Conservation (phyloP, 2,888 invertebrate genomes). For the Hipparchia sbordonii region DNA sequence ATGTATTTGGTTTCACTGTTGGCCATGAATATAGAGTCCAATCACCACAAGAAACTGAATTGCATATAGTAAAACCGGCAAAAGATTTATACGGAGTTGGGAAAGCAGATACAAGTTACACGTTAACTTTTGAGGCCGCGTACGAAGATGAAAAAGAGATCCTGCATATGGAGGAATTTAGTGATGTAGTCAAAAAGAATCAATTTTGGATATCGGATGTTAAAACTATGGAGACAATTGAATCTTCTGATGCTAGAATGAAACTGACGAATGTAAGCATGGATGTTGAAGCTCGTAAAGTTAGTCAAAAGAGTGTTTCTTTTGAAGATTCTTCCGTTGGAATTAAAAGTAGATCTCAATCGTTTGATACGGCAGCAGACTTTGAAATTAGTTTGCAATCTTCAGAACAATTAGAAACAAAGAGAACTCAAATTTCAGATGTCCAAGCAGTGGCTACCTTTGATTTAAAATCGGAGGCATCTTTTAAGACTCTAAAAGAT, state of each 20-base stretch:
- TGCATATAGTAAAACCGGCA: not conserved
- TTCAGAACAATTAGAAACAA: not conserved
- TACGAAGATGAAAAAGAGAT: conserved; percentile 8
- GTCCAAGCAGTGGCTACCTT: conserved; percentile 6
- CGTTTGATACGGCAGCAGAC: conserved; percentile 17
- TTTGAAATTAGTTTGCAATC: conserved; percentile 17
- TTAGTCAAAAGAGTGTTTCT: not conserved
- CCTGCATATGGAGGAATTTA: conserved; percentile 17
- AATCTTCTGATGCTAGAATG: conserved; percentile 22
- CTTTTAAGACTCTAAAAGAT: conserved; percentile 6
- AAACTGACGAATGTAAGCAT: conserved; percentile 1
- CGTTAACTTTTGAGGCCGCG: conserved; percentile 27
- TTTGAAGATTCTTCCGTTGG: not conserved
- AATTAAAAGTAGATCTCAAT: conserved; percentile 13
- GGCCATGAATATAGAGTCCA: conserved; percentile 25
- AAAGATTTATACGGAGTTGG: conserved; percentile 4
- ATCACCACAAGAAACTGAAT: conserved; percentile 18
- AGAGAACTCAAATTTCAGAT: not conserved
- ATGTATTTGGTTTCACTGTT: conserved; percentile 34
- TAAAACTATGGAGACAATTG: conserved; percentile 26
- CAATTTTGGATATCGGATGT: conserved; percentile 27
- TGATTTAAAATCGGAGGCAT: conserved; percentile 13
- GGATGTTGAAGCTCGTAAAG: conserved; percentile 3
- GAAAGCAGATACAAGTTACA: conserved; percentile 23
- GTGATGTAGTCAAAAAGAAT: conserved; percentile 8